Conservation (phyloP, 2,888 invertebrate species). For the Pristionchus entomophagus region DNA sequence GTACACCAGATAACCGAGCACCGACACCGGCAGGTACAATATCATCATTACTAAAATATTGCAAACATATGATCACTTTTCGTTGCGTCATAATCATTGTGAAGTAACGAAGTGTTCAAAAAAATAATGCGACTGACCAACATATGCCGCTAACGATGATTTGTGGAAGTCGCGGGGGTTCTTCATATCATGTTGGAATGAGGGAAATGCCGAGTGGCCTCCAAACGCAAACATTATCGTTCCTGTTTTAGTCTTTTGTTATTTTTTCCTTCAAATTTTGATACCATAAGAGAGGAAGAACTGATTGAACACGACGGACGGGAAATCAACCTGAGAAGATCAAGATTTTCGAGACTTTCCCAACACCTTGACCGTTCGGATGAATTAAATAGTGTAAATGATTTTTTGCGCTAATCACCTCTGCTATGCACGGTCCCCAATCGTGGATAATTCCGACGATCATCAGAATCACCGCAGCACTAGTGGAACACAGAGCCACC, state of each 20-base stretch:
- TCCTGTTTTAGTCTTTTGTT: not conserved
- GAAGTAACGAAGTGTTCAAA: too few relatives aligned
- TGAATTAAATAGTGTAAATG: too few relatives aligned
- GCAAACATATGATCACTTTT: too few relatives aligned
- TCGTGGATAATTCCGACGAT: slow-evolving; percentile 16
- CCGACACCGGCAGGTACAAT: slow-evolving; percentile 56
- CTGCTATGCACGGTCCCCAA: slow-evolving; percentile 6
- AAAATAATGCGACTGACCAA: slow-evolving; percentile 13
- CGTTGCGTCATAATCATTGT: too few relatives aligned
- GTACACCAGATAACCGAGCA: slow-evolving; percentile 57
- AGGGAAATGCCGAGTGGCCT: slow-evolving; percentile 44
- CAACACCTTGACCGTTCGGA: too few relatives aligned
- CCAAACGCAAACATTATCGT: slow-evolving; percentile 47
- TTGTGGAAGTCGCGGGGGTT: slow-evolving; percentile 27
- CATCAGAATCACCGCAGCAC: not conserved
- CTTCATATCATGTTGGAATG: slow-evolving; percentile 48
- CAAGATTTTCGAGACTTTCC: too few relatives aligned
- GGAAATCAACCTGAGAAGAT: slow-evolving; percentile 77
- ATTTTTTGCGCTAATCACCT: too few relatives aligned
- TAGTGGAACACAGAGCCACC: slow-evolving; percentile 11
- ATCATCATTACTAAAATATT: too few relatives aligned
- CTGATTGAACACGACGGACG: slow-evolving; percentile 81
- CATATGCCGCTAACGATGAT: too few relatives aligned
- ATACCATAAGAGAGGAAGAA: slow-evolving; percentile 84
- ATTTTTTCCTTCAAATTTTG: not conserved